These are phyloP conservation scores for Pluvialis apricaria DNA, from an alignment of 2,113 vertebrate species.

Conservation along the genomic window DNA sequence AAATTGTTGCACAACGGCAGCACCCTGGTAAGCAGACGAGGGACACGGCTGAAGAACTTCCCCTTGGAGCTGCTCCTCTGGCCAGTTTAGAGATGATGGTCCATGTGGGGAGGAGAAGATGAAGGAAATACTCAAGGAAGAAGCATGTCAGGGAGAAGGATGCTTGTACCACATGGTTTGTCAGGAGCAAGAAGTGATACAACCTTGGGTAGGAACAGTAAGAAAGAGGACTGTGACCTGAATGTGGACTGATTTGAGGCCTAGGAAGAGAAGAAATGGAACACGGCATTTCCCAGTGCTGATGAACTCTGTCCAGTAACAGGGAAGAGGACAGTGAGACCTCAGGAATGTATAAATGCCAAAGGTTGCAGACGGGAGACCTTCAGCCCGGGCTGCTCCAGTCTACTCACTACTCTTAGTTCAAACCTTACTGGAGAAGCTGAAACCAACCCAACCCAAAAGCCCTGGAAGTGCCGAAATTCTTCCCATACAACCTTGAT, in stretches of 20 bases:
- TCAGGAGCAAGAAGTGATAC: neutral
- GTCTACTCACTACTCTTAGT: neutral
- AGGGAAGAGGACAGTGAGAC: neutral
- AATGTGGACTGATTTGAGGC: neutral
- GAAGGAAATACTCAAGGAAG: neutral
- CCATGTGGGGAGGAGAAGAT: neutral
- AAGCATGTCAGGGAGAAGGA: neutral
- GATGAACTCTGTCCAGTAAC: neutral
- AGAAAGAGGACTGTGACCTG: neutral
- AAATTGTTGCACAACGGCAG: neutral
- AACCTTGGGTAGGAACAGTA: neutral
- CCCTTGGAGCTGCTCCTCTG: neutral
- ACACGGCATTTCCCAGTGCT: rapidly evolving
- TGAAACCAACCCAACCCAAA: neutral
- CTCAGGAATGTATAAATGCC: neutral
- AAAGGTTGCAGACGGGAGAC: neutral
- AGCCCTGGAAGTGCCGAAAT: neutral
- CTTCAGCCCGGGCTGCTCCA: neutral
- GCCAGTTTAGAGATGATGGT: neutral
- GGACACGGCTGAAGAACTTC: neutral
- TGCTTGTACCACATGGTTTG: neutral
- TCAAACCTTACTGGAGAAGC: neutral
- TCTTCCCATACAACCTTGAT: neutral
- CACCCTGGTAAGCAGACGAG: neutral
- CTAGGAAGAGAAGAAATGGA: neutral